Conservation (phyloP, 2,113 vertebrate genomes). For the Caretta caretta region DNA sequence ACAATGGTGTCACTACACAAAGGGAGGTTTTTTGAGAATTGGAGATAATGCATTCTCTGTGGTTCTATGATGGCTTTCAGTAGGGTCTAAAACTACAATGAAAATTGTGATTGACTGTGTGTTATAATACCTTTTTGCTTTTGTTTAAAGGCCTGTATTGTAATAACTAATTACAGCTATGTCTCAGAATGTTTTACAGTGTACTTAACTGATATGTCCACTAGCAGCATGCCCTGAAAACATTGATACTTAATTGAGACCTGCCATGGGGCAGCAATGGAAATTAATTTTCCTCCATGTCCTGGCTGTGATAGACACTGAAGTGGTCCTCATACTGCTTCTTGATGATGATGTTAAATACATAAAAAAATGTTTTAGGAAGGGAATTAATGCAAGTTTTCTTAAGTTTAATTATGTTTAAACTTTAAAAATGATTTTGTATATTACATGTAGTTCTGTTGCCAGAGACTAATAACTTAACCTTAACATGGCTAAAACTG, state of each 20-base stretch:
- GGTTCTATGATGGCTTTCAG: background rate
- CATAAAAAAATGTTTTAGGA: background rate
- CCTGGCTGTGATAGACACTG: background rate
- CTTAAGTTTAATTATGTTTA: background rate
- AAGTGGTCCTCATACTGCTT: background rate
- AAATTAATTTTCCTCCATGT: background rate
- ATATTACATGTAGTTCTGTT: background rate
- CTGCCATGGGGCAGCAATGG: background rate
- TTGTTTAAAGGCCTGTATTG: background rate
- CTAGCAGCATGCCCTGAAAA: background rate
- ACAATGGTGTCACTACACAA: too few relatives aligned
- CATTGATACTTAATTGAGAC: too few relatives aligned
- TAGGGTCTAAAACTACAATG: background rate
- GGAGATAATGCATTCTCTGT: too few relatives aligned
- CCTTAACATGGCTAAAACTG: background rate
- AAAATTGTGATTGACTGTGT: background rate
- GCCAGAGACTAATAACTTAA: rapidly evolving
- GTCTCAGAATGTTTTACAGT: background rate
- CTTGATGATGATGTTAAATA: background rate
- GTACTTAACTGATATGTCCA: background rate
- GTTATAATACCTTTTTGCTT: too few relatives aligned
- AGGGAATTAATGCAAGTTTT: background rate
- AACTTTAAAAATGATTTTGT: background rate
- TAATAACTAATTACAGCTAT: background rate
- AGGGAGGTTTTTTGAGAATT: too few relatives aligned